Evolutionary conservation across 1,140 invertebrate species (phyloP), one percentile per base, ranked within the genome.

Genomic region (Capitella teleta): DNA sequence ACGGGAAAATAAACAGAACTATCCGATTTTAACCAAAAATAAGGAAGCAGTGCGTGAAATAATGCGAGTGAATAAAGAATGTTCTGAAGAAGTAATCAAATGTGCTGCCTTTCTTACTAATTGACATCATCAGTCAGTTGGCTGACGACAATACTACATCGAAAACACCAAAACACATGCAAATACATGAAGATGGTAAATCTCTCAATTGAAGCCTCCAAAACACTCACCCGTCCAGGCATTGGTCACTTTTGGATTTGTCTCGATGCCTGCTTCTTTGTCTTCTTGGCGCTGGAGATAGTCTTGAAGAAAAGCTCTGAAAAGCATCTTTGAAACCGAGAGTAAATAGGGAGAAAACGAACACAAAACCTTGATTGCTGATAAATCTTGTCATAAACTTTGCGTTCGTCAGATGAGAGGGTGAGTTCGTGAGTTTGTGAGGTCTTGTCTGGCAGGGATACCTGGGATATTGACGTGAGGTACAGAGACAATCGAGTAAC

Each of bases 381-480:
- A 43, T 69, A 67, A 2, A 78, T 57, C 51, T 72, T 66, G 23
- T 74, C 69, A 62, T 79, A 93, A 0, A 91, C 79, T 51, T 81
- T 69, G 68, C 80, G 78, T 70, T 95, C 89, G 2, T 82, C 76
- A 5, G 72, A 64, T 32, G 80, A 77, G 12, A 94, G 72, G 3
- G 74, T 65, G 0, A 78, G 58, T 23, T 58, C 51, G 53, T 68
- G 61, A 26, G 56, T 55, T 28, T 81, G 71, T 6, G 78, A 63
- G 5, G 66, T 67, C 56, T 86, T 84, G 4, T 77, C 62, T 0
- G 86, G 86, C 42, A 92, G 72, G 25, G 66, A 72, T 16, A 79
- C 61, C 63, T 64, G 45, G 4, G 47, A 55, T 12, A 41, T 8
- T 10, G 30, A n/a, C 30, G 8, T n/a, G 30, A 34, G n/a, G 8